Evolutionary conservation across 2,113 vertebrate species (phyloP).

Genomic region (Syrmaticus mikado): DNA sequence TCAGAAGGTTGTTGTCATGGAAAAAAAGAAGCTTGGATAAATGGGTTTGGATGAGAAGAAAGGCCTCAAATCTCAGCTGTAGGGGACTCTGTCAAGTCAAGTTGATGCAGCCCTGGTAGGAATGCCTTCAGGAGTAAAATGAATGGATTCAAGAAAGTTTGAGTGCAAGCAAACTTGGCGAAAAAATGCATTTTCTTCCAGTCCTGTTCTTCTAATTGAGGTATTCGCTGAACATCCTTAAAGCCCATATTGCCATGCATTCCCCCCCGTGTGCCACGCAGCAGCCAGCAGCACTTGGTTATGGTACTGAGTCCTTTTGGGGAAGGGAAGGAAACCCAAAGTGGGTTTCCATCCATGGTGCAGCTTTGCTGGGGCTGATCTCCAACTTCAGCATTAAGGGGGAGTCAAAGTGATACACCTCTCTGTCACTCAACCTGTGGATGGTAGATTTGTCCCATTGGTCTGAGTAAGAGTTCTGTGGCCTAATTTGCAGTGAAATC

Average conservation of each 20-base stretch:
- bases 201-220: neutral
- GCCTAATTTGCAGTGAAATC: neutral
- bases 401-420: neutral
- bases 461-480: neutral
- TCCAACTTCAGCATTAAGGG: neutral
- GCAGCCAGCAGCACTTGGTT: neutral
- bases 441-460: neutral
- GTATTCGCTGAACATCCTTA: neutral
- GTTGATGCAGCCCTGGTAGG: too few species aligned
- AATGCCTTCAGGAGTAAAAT: neutral
- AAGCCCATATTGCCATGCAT: rapidly evolving
- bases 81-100: neutral
- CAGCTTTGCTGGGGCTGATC: neutral
- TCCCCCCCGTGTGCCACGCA: neutral
- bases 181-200: neutral
- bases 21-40: neutral
- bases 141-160: neutral
- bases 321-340: neutral
- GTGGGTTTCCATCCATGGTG: neutral
- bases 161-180: neutral
- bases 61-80: neutral
- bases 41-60: neutral
- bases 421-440: neutral
- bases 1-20: neutral
- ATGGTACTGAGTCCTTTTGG: neutral